Percentiles rank a stretch among this genome's conserved stretches.
phyloP scores from a whole-genome alignment of 2,797 vertebrate genomes.

The Gymnodraco acuticeps region DNA sequence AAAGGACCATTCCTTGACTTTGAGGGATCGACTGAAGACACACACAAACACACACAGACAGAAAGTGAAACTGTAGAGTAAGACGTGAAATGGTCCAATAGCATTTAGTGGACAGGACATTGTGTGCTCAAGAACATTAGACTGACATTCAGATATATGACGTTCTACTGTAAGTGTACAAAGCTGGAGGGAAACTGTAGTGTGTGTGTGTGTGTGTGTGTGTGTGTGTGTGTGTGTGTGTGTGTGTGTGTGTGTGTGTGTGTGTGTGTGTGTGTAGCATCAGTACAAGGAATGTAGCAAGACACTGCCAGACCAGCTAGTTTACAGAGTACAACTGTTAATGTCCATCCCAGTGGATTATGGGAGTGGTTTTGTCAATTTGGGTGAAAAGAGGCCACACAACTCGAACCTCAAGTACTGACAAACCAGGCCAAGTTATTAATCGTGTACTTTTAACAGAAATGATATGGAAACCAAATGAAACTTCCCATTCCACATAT shows the following conservation, averaged over 20 bases:
- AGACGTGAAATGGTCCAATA: conserved; percentile 42
- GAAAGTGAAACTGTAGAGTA: conserved; percentile 44
- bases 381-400: conserved; percentile 43
- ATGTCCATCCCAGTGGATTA: conserved; percentile 29
- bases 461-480: not conserved
- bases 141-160: conserved; percentile 43
- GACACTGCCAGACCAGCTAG: conserved; percentile 60
- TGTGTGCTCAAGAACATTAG: conserved; percentile 46
- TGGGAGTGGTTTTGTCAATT: conserved; percentile 11
- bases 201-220: conserved; percentile 10
- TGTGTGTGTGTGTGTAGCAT: conserved; percentile 23
- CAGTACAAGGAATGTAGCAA: conserved; percentile 61
- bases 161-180: conserved; percentile 26
- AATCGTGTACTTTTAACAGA: not conserved
- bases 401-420: not conserved
- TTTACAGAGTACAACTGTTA: conserved; percentile 47
- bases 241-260: conserved; percentile 10
- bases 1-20: conserved; percentile 68
- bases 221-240: conserved; percentile 13
- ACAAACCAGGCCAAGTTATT: not conserved
- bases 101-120: conserved; percentile 25
- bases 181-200: conserved; percentile 19
- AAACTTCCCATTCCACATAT: not conserved
- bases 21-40: conserved; percentile 60
- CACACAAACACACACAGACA: conserved; percentile 10